Evolutionary conservation across 2,113 vertebrate genomes (phyloP), one percentile per base, ranked within the genome.

Genomic region (Dipodomys ordii): DNA sequence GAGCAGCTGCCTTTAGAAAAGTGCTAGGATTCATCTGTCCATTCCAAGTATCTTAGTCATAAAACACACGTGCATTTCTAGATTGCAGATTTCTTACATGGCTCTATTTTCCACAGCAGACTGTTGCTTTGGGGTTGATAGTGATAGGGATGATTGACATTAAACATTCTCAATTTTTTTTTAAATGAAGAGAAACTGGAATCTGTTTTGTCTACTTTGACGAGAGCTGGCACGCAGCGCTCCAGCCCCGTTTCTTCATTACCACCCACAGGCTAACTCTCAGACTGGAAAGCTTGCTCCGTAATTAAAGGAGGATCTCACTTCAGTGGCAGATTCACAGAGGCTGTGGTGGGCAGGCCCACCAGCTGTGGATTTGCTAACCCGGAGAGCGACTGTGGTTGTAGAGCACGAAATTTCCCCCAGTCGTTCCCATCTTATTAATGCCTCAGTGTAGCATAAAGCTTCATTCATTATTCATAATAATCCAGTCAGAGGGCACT

Each of bases 391-490:
- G 94, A 95, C 98, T 97, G 97, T 87, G 98, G 97, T 98, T 97
- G 98, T 98, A 98, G 91, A 53, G 84, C 53, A 18, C 92, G 73
- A 97, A 97, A 96, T 98, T 97, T 97, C 98, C 98, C 97, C 98
- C 97, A 98, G 98, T 98, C 98, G 98, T 98, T 81, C 98, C 98
- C 98, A 98, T 98, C 98, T 99, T 99, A 99, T 99, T 99, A 99
- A 99, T 98, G 99, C 98, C 98, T 97, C 97, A 96, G 98, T 97
- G 98, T 98, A 98, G 98, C 98, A 98, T 98, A 98, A 98, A 98
- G 98, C 98, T 98, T 99, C 99, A 99, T 99, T 99, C 99, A 99
- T 99, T 99, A 99, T 99, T 99, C 99, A 99, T 99, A 98, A 98
- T 98, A 96, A 98, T 97, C 98, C 98, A 99, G 98, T 99, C 98